These are phyloP conservation scores for Busseola fusca DNA, from an alignment of 2,888 invertebrate genomes.

Conservation along the genomic window DNA sequence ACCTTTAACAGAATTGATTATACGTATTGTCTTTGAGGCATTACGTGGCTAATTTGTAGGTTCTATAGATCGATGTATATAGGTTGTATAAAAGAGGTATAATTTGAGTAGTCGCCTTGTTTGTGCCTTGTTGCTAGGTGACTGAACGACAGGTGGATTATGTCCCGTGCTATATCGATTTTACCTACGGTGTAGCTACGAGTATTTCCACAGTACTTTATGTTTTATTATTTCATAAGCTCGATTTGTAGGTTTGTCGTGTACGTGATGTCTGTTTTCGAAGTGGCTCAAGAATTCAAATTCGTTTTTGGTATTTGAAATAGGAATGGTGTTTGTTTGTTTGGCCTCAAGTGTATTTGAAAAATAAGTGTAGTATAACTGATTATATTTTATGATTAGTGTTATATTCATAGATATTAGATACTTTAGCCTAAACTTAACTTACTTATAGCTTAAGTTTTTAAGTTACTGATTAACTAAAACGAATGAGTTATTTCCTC, in stretches of 20 bases:
- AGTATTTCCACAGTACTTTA: conserved; percentile 38
- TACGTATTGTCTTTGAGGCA: conserved; percentile 39
- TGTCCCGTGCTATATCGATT: conserved; percentile 79
- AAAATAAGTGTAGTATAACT: background rate
- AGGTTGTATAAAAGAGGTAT: conserved; percentile 38
- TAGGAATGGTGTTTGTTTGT: conserved; percentile 14
- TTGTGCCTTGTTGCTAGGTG: conserved; percentile 79
- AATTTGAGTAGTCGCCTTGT: conserved; percentile 72
- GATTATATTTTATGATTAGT: background rate
- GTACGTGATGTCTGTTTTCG: conserved; percentile 21
- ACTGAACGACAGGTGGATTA: conserved; percentile 74
- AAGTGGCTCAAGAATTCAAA: conserved; percentile 37
- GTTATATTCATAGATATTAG: background rate
- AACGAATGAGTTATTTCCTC: too few relatives aligned
- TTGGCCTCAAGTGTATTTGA: conserved; percentile 5
- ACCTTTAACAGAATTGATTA: conserved; percentile 31
- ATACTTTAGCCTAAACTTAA: background rate
- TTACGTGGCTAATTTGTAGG: conserved; percentile 46
- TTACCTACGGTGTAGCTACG: conserved; percentile 51
- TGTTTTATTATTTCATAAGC: conserved; percentile 43
- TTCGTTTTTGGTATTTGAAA: conserved; percentile 28
- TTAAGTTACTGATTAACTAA: too few relatives aligned
- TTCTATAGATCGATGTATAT: conserved; percentile 11
- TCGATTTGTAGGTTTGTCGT: conserved; percentile 23
- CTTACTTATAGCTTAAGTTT: too few relatives aligned